These are phyloP conservation scores for Cynodonichthys magdalenae DNA, from an alignment of 2,797 vertebrate genomes.

Conservation along the genomic window DNA sequence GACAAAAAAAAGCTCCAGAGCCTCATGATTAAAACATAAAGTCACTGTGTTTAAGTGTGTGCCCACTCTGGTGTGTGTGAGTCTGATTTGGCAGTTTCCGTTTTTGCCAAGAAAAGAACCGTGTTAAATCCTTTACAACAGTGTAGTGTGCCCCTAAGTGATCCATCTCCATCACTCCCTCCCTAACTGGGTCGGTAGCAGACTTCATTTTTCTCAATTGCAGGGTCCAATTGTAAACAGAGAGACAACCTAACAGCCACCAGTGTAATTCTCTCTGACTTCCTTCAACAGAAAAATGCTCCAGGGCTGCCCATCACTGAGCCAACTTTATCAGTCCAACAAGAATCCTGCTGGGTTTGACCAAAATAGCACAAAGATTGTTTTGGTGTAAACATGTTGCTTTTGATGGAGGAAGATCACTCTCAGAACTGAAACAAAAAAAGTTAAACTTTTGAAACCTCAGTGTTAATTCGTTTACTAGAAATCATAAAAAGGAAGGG, in stretches of 20 bases:
- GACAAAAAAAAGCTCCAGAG: constrained; percentile 43
- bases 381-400: background rate
- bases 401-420: constrained; percentile 5
- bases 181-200: constrained; percentile 50
- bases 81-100: constrained; percentile 39
- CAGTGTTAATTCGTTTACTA: too few species aligned
- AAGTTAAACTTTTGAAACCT: too few species aligned
- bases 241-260: constrained; percentile 33
- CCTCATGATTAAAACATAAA: constrained; percentile 65
- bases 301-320: constrained; percentile 27
- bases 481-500: too few species aligned
- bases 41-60: constrained; percentile 34
- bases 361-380: constrained; percentile 5
- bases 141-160: constrained; percentile 18
- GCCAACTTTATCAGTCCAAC: constrained; percentile 23
- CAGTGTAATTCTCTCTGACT: constrained; percentile 29
- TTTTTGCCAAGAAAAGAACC: constrained; percentile 51
- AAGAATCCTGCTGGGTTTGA: constrained; percentile 12
- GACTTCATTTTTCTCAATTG: constrained; percentile 37
- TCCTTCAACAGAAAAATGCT: constrained; percentile 27
- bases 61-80: constrained; percentile 11
- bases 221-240: constrained; percentile 42
- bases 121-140: constrained; percentile 54
- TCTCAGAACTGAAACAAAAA: background rate
- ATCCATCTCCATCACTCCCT: constrained; percentile 27